A percentile compares a stretch with the other conserved stretches of the same genome.
Evolutionary conservation across 2,797 vertebrate genomes (phyloP).

Genomic region (Emys orbicularis): DNA sequence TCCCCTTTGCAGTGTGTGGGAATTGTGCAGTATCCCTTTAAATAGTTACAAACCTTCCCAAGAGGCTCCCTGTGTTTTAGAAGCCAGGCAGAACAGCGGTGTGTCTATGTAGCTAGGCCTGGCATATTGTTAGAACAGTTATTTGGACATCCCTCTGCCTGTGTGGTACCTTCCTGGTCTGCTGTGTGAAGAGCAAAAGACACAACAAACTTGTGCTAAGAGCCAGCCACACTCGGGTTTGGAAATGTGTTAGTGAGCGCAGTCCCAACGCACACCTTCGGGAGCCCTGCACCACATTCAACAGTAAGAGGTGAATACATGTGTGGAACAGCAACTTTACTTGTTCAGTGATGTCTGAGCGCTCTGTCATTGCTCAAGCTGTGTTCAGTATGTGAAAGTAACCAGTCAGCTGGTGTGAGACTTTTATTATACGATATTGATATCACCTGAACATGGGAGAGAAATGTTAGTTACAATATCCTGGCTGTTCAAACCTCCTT

Average conservation of each 20-base stretch:
- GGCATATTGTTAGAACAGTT: neutral
- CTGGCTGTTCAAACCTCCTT: neutral
- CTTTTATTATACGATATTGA: neutral
- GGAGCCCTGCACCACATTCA: neutral
- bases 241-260: neutral
- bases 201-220: neutral
- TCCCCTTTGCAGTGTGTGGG: neutral
- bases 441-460: neutral
- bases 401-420: neutral
- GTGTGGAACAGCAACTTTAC: neutral
- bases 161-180: neutral
- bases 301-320: neutral
- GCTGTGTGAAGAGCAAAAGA: neutral
- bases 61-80: neutral
- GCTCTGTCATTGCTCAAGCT: neutral
- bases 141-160: neutral
- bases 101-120: neutral
- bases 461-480: neutral
- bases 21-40: neutral
- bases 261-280: neutral
- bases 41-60: neutral
- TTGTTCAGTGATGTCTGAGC: neutral
- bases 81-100: neutral
- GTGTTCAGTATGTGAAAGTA: neutral
- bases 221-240: neutral